A percentile compares a stretch with the other conserved stretches of the same genome.
Conservation (phyloP, 1,140 invertebrate species). For the Solenopsis fugax region DNA sequence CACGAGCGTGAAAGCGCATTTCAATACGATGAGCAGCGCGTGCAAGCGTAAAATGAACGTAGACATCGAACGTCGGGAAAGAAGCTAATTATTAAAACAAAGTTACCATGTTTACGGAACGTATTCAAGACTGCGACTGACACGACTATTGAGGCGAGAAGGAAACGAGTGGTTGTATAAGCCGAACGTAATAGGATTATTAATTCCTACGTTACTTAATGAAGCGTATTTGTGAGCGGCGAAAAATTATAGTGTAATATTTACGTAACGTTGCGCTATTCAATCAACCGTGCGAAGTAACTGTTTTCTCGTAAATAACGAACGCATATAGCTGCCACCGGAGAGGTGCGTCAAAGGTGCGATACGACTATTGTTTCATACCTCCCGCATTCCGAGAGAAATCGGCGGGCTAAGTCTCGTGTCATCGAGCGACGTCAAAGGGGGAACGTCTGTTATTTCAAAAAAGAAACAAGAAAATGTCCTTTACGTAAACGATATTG, state of each 20-base stretch:
- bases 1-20: neutral
- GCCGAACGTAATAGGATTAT: neutral
- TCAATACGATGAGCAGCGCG: neutral
- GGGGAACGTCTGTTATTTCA: slow-evolving; percentile 17
- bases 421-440: neutral
- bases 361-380: slow-evolving; percentile 4
- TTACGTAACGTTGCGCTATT: slow-evolving; percentile 38
- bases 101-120: neutral
- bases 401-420: neutral
- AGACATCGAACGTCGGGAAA: neutral
- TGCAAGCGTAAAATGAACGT: neutral
- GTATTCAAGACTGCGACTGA: neutral
- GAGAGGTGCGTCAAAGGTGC: neutral
- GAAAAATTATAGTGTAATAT: slow-evolving; percentile 23
- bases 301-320: slow-evolving; percentile 16
- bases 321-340: neutral
- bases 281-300: slow-evolving; percentile 24
- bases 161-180: slow-evolving; percentile 5
- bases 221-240: slow-evolving; percentile 8
- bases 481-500: neutral
- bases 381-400: slow-evolving; percentile 8
- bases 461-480: slow-evolving; percentile 14
- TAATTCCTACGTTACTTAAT: slow-evolving; percentile 6
- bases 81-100: neutral
- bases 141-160: neutral